Conservation (phyloP, 2,888 invertebrate species). For the Melipona bicolor region DNA sequence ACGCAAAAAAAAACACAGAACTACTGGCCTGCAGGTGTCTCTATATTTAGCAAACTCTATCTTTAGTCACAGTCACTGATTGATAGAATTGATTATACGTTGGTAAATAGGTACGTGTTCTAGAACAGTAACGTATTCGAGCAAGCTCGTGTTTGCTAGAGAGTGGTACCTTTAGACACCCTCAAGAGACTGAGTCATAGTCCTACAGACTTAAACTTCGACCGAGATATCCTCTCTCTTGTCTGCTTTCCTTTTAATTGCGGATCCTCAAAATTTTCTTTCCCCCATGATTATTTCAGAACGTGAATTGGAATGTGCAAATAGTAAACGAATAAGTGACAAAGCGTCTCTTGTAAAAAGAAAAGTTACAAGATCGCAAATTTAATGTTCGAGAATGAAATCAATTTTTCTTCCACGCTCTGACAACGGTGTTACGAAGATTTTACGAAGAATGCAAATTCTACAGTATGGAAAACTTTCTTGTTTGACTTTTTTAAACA, state of each 20-base stretch:
- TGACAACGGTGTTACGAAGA: background rate
- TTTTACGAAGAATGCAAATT: no score
- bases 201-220: conserved; percentile 44
- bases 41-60: conserved; percentile 80
- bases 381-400: conserved; percentile 10
- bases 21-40: conserved; percentile 68
- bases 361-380: background rate
- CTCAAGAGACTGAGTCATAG: conserved; percentile 57
- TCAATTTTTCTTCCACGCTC: conserved; percentile 32
- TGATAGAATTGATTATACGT: conserved; percentile 80
- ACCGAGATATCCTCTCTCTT: conserved; percentile 40
- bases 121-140: conserved; percentile 77
- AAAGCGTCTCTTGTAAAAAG: background rate
- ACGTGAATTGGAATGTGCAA: background rate
- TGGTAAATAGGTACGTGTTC: conserved; percentile 79
- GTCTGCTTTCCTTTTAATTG: conserved; percentile 18
- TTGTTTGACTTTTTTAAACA: background rate
- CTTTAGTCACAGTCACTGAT: conserved; percentile 78
- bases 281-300: background rate
- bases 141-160: conserved; percentile 76
- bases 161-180: conserved; percentile 66
- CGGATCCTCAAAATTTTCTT: conserved; percentile 25
- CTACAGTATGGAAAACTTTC: background rate
- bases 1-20: conserved; percentile 32
- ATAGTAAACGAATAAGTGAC: background rate